These are phyloP conservation scores for Drosophila funebris DNA, from an alignment of 1,140 invertebrate genomes.

Conservation along the genomic window DNA sequence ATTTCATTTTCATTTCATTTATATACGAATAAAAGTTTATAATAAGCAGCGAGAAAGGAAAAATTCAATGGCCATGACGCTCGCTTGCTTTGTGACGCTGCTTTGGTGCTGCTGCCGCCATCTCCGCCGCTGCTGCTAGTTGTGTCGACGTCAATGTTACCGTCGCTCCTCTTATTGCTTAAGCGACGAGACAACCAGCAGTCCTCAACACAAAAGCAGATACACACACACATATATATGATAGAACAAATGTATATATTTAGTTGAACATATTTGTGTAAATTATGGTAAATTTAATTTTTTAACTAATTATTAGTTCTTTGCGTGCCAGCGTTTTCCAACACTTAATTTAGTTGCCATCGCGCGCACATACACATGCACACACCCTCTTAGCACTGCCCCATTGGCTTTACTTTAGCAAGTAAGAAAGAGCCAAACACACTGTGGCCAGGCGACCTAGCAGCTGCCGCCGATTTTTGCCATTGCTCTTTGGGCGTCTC, in stretches of 20 bases:
- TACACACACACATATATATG: constrained; percentile 4
- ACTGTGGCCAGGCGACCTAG: constrained; percentile 37
- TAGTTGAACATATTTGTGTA: constrained; percentile 47
- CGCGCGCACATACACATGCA: constrained; percentile 40
- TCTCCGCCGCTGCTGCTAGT: constrained; percentile 2
- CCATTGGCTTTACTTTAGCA: constrained; percentile 52
- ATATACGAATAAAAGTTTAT: constrained; percentile 50
- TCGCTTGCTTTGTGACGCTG: constrained; percentile 48
- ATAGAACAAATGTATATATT: constrained; percentile 49
- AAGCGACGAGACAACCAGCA: constrained; percentile 63
- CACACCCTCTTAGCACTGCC: constrained; percentile 69
- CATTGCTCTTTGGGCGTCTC: constrained; percentile 41
- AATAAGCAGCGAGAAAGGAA: constrained; percentile 48
- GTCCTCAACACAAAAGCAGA: constrained; percentile 33
- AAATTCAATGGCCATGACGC: constrained; percentile 84
- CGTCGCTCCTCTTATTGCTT: constrained; percentile 60
- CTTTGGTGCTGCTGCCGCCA: background rate
- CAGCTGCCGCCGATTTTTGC: constrained; percentile 54
- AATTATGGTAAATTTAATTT: constrained; percentile 75
- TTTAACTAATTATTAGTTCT: constrained; percentile 70
- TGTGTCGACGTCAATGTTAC: constrained; percentile 22
- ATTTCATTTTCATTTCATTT: constrained; percentile 61
- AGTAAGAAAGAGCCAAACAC: constrained; percentile 64
- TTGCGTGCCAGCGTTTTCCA: constrained; percentile 50
- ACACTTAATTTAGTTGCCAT: constrained; percentile 53